Evolutionary conservation across 2,797 vertebrate genomes (phyloP).

Genomic region (Limnodromus scolopaceus): DNA sequence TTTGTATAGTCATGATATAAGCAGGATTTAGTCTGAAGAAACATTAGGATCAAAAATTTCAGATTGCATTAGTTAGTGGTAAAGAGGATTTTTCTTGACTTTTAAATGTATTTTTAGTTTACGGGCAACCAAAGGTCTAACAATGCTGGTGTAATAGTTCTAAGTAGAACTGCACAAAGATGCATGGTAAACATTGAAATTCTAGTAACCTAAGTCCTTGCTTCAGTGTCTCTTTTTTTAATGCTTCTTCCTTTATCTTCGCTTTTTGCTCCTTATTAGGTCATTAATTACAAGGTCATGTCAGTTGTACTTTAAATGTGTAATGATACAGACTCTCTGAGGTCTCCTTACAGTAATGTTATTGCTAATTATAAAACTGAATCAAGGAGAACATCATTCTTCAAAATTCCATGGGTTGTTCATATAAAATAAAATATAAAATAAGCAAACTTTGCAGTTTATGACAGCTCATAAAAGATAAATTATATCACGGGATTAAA

Average conservation of each 20-base stretch:
- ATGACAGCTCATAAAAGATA: neutral
- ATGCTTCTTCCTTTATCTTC: neutral
- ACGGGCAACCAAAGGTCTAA: neutral
- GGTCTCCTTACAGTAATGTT: slow-evolving; percentile 2
- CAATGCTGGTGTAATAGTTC: neutral
- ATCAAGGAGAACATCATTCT: neutral
- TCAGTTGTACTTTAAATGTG: neutral
- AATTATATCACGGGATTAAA: neutral
- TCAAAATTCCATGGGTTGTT: neutral
- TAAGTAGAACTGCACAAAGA: neutral
- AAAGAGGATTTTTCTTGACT: neutral
- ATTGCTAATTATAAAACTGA: slow-evolving; percentile 19
- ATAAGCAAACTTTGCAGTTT: neutral
- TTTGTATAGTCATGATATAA: neutral
- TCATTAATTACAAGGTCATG: slow-evolving; percentile 7
- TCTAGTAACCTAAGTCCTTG: neutral
- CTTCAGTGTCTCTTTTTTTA: neutral
- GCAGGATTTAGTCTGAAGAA: neutral
- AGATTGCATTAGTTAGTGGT: neutral
- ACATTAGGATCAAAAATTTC: neutral
- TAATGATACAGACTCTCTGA: neutral
- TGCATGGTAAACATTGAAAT: neutral
- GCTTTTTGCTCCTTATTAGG: neutral
- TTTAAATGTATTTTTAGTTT: neutral
- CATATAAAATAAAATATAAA: neutral